Base-by-base conservation (phyloP, 1,140 invertebrate species). In the Procambarus clarkii region DNA sequence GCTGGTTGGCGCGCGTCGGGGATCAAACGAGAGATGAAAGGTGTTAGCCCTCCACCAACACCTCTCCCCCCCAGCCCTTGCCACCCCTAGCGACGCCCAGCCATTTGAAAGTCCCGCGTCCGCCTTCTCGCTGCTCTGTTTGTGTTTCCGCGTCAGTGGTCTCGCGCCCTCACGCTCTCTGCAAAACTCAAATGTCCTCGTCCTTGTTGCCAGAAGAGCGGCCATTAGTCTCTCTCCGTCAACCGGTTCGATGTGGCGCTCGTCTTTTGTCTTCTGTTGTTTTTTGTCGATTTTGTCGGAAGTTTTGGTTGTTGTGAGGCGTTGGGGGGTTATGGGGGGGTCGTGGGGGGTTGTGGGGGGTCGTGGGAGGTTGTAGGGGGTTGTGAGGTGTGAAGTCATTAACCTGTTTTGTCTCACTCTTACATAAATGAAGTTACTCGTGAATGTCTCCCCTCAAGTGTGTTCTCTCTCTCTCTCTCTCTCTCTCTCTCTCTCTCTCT, bases 1-100 rank as follows among this genome's bases (percentile, higher is more conserved):
- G 48, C 79, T 74, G 69, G 79, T 58, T 58, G 21, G 54, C 48
- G 48, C 48, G 54, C 48, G 79, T 50, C 48, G 78, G 18, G 79
- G 85, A 86, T 86, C 85, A 86, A 77, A 76, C 64, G 85, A 2
- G 76, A 77, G 85, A 86, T 86, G 85, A 86, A 86, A 86, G 85
- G 85, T 86, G 85, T 78, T 86, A 64, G 82, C 46, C 82, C 82
- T 21, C n/a, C 58, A n/a, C 50, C 84, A 34, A 34, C 0, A 34
- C 83, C 64, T 71, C 45, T 0, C 54, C 8, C 54, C 24, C 79
- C 79, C 34, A 34, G 34, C 34, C 34, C 34, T 34, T 1, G 54
- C n/a, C 58, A 45, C 50, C 85, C 74, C 48, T 50, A 46, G 34
- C 69, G 69, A 74, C 69, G 69, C 69, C 69, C 64, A 34, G 69